phyloP scores from a whole-genome alignment of 2,888 invertebrate genomes.

The Xylocampa areola region DNA sequence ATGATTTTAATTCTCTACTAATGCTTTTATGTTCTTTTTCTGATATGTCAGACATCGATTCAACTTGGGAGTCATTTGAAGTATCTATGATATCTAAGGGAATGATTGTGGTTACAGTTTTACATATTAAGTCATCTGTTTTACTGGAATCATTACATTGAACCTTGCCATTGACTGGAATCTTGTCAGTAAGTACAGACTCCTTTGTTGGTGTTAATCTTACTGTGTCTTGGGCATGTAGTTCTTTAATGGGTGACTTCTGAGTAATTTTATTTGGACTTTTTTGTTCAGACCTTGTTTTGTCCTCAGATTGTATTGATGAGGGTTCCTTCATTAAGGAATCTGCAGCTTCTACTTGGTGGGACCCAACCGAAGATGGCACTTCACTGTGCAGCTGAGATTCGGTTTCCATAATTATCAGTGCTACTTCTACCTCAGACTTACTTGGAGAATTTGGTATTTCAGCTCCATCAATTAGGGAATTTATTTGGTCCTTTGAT shows the following conservation, averaged over 20 bases:
- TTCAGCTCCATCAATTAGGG: constrained; percentile 45
- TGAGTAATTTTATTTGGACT: constrained; percentile 15
- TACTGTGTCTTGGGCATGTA: constrained; percentile 23
- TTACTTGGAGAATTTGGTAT: constrained; percentile 39
- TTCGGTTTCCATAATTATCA: constrained; percentile 36
- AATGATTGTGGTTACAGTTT: constrained; percentile 26
- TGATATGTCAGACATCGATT: constrained; percentile 67
- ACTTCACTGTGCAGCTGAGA: constrained; percentile 22
- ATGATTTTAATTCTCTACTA: constrained; percentile 90
- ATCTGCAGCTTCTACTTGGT: constrained; percentile 62
- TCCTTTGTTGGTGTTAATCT: constrained; percentile 41
- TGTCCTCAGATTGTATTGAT: constrained; percentile 36
- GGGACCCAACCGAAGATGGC: constrained; percentile 33
- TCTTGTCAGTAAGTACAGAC: constrained; percentile 32
- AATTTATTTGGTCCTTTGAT: constrained; percentile 27
- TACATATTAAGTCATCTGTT: constrained; percentile 33
- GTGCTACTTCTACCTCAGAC: constrained; percentile 47
- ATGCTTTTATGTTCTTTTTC: constrained; percentile 84
- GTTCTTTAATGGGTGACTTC: constrained; percentile 45
- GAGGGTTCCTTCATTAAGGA: constrained; percentile 59
- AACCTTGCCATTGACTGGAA: constrained; percentile 46
- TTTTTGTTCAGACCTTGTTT: constrained; percentile 13
- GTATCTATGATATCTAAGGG: constrained; percentile 61
- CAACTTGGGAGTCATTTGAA: constrained; percentile 75
- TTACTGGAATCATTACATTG: constrained; percentile 43